Conservation (phyloP, 2,113 vertebrate genomes). For the Malurus elegans region DNA sequence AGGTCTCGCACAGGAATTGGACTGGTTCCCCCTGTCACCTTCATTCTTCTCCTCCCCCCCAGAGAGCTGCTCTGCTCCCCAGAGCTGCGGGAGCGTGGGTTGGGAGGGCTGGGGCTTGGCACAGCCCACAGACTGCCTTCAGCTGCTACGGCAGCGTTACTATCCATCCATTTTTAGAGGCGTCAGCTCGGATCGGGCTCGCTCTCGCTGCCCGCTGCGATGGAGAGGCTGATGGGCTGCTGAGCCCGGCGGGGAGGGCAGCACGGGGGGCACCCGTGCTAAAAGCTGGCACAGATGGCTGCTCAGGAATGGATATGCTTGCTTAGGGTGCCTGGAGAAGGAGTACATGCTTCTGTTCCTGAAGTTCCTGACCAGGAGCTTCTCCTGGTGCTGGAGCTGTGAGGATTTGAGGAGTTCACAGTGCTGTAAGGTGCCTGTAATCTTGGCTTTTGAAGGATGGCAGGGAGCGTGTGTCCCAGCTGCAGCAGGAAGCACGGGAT, state of each 20-base stretch:
- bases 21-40: constrained; percentile 9
- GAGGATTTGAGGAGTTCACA: neutral
- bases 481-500: neutral
- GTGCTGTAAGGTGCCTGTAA: neutral
- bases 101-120: constrained; percentile 40
- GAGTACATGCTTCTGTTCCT: neutral
- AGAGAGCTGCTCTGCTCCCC: neutral
- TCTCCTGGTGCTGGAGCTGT: neutral
- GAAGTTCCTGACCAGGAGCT: neutral
- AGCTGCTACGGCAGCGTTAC: constrained; percentile 53
- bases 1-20: neutral
- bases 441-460: neutral
- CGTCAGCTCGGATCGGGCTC: constrained; percentile 13
- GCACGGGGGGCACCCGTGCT: neutral
- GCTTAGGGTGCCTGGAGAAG: neutral
- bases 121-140: constrained; percentile 27
- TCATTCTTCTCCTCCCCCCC: neutral
- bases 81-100: constrained; percentile 30
- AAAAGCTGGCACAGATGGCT: neutral
- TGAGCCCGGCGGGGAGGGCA: neutral
- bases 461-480: neutral
- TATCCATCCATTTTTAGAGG: constrained; percentile 9
- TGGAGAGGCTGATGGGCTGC: constrained; percentile 1
- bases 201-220: neutral
- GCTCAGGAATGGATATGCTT: neutral